These are phyloP conservation scores for Esperia sulphurella DNA, from an alignment of 2,888 invertebrate genomes.

Conservation along the genomic window DNA sequence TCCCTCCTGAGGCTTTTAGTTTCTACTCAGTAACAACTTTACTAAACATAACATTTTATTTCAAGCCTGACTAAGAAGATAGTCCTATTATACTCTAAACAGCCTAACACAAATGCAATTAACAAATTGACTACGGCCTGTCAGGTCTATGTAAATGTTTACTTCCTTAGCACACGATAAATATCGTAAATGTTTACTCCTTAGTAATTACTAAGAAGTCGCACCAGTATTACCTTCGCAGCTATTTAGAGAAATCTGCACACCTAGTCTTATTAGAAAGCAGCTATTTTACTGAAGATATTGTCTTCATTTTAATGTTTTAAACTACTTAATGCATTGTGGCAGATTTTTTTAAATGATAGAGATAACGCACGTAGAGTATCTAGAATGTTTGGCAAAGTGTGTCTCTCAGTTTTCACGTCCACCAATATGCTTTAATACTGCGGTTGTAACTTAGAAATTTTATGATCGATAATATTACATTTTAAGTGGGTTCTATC, in stretches of 20 bases:
- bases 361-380: neutral
- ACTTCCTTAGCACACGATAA: neutral
- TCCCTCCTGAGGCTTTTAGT: neutral
- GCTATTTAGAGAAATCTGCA: constrained; percentile 1
- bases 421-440: neutral
- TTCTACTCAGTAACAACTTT: neutral
- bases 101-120: neutral
- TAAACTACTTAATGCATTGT: neutral
- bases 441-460: constrained; percentile 1
- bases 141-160: constrained; percentile 2
- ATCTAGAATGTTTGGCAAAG: neutral
- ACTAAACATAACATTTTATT: neutral
- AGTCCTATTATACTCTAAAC: neutral
- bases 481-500: constrained; percentile 15
- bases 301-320: too few species aligned
- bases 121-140: neutral
- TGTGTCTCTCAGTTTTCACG: neutral
- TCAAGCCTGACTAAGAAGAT: neutral
- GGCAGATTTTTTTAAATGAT: neutral
- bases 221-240: neutral
- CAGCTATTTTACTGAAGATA: neutral
- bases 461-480: constrained; percentile 15
- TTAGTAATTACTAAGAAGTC: neutral
- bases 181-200: too few species aligned
- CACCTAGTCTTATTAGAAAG: neutral